These are phyloP conservation scores for Dryoscopus gambensis DNA, from an alignment of 2,113 vertebrate genomes.

Conservation along the genomic window DNA sequence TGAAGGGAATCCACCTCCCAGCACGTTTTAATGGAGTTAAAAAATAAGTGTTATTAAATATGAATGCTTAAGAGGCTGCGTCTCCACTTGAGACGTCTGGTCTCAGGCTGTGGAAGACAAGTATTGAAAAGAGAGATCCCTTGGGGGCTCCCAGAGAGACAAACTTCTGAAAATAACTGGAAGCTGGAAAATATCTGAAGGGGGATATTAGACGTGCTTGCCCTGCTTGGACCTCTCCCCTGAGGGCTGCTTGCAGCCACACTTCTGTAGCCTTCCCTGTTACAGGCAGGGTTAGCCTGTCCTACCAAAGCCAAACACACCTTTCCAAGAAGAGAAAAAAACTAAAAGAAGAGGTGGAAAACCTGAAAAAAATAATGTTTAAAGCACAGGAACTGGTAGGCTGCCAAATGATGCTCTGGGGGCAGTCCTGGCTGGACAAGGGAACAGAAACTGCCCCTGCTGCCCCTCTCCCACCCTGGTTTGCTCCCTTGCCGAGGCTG, in stretches of 20 bases:
- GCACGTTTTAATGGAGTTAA: not conserved
- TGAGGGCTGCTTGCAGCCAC: not conserved
- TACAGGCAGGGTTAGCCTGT: not conserved
- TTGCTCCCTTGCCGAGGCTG: not conserved
- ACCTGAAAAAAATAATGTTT: not conserved
- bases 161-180: not conserved
- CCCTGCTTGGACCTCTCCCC: not conserved
- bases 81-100: not conserved
- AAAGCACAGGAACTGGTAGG: not conserved
- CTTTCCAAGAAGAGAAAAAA: not conserved
- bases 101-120: not conserved
- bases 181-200: not conserved
- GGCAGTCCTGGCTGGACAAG: not conserved
- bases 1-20: not conserved
- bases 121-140: not conserved
- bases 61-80: not conserved
- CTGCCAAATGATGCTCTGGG: not conserved
- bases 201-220: not conserved
- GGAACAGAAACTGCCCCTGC: not conserved
- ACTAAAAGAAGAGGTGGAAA: not conserved
- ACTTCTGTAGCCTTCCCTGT: not conserved
- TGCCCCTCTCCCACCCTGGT: not conserved
- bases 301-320: not conserved
- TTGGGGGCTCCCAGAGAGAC: not conserved
- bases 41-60: slow-evolving; percentile 13